Percentiles rank a stretch among this genome's conserved stretches.
Conservation (phyloP, 2,888 invertebrate genomes). For the Sarcophaga rosellei region DNA sequence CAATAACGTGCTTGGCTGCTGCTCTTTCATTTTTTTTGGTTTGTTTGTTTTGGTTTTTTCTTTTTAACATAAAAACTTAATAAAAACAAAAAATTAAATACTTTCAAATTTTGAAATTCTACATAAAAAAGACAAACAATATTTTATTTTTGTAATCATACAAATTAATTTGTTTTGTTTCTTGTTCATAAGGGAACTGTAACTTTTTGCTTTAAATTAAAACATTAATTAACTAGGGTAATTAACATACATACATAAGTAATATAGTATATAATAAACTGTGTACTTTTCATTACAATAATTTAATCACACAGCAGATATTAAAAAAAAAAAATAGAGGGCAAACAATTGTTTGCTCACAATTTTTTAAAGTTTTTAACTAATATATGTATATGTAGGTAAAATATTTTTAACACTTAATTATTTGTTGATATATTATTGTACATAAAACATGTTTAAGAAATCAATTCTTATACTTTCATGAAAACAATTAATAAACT, state of each 20-base stretch:
- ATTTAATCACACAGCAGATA: slow-evolving; percentile 49
- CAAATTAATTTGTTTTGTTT: slow-evolving; percentile 31
- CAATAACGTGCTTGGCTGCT: slow-evolving; percentile 56
- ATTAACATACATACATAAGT: slow-evolving; percentile 60
- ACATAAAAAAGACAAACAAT: slow-evolving; percentile 11
- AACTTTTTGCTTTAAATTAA: slow-evolving; percentile 50
- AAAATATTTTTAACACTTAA: slow-evolving; percentile 67
- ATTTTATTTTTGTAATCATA: background rate
- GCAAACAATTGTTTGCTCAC: slow-evolving; percentile 37
- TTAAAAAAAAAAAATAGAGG: slow-evolving; percentile 19
- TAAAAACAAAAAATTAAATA: background rate
- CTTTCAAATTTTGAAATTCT: slow-evolving; percentile 53
- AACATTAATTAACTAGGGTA: slow-evolving; percentile 61
- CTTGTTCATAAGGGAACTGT: background rate
- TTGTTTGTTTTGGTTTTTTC: slow-evolving; percentile 19
- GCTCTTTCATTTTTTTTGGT: slow-evolving; percentile 9
- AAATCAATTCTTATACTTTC: slow-evolving; percentile 44
- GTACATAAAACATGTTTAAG: slow-evolving; percentile 67
- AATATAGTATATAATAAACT: slow-evolving; percentile 48
- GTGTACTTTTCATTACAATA: slow-evolving; percentile 43
- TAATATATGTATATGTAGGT: slow-evolving; percentile 13
- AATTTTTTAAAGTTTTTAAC: slow-evolving; percentile 21
- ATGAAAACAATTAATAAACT: slow-evolving; percentile 67
- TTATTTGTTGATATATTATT: slow-evolving; percentile 44
- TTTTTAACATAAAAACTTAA: background rate